Evolutionary conservation across 1,140 invertebrate genomes (phyloP), one percentile per base, ranked within the genome.

Genomic region (Paramacrobiotus metropolitanus): DNA sequence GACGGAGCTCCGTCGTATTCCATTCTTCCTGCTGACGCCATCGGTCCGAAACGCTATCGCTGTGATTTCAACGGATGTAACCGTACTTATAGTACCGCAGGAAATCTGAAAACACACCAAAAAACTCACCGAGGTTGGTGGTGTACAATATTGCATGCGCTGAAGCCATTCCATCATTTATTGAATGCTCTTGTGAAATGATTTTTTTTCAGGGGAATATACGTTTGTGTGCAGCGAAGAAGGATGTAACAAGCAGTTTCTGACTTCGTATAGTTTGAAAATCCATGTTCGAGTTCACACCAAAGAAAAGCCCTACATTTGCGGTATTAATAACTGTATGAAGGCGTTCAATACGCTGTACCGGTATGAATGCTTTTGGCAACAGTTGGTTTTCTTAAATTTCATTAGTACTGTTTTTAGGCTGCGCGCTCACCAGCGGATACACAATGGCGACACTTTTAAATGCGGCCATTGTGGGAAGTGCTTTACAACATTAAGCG

Each of bases 281-380:
- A 90, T 94, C 66, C 91, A 94, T 73, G 81, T 90, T 62, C 77
- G 90, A 66, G 88, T 93, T 61, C 91, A 95, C 74, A 93, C 90
- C 0, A 91, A 93, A 76, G 82, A 90, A 59, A 91, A 89, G 78
- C 86, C 86, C 15, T 92, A 88, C 71, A 81, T 71, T 59, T 80
- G 78, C 70, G 68, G 74, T 55, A 70, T 70, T 18, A 65, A 62
- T 30, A 75, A 72, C n/a, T 95, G 91, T 77, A 81, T 84, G 68
- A 92, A 92, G 74, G 85, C 87, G 59, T 94, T 93, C 74, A 94
- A 89, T 72, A 95, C 89, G 61, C 75, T 91, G 29, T 93, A 93
- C 76, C 83, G 86, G 73, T 75, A 68, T 64, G 34, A 15, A 15
- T n/a, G 34, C 34, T 9, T 40, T n/a, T 40, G n/a, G n/a, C n/a